These are phyloP conservation scores for Hirundo rustica DNA, from an alignment of 2,797 vertebrate genomes.

Conservation along the genomic window DNA sequence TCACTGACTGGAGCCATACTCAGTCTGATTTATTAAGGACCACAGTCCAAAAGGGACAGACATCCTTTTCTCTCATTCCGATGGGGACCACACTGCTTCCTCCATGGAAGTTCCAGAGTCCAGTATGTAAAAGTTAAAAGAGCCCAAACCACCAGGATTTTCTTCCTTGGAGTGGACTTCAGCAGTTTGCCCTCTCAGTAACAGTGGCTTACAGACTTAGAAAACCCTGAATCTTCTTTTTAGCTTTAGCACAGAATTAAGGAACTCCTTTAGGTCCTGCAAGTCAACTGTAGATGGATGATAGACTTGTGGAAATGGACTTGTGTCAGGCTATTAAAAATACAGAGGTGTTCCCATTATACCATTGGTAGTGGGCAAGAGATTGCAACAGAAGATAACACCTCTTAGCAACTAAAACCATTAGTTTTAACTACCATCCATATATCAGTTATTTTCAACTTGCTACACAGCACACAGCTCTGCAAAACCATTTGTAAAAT, in stretches of 20 bases:
- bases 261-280: neutral
- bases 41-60: neutral
- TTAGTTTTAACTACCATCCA: neutral
- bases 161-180: neutral
- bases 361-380: neutral
- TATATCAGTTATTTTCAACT: neutral
- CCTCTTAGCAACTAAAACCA: neutral
- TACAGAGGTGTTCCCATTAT: neutral
- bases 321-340: neutral
- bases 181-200: neutral
- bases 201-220: neutral
- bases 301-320: neutral
- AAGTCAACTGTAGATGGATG: neutral
- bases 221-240: neutral
- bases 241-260: neutral
- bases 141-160: neutral
- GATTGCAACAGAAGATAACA: neutral
- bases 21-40: neutral
- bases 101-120: neutral
- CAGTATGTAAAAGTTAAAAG: accelerated
- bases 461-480: neutral
- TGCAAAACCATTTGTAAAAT: neutral
- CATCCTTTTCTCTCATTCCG: neutral
- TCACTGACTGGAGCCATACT: neutral
- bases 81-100: neutral